Evolutionary conservation across 2,113 vertebrate genomes (phyloP), one percentile per base, ranked within the genome.

Genomic region (Megaleporinus macrocephalus): DNA sequence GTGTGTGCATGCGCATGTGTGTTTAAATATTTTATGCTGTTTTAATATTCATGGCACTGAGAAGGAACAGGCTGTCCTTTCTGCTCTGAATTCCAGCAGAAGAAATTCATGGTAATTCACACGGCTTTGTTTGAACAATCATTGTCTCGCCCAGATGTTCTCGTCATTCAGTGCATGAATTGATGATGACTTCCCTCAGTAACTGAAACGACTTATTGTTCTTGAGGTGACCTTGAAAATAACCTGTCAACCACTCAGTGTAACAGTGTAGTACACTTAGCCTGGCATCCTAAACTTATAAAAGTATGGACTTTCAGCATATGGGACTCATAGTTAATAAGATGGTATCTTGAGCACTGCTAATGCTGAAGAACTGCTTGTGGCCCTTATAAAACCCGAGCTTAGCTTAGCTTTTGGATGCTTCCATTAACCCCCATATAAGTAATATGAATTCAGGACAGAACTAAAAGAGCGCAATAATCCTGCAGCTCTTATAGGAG

Each of bases 21-120:
- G 65, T 80, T 63, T 86, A 70, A 86, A 84, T 84, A 78, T 81
- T 83, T 83, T 11, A 86, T 81, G 66, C 29, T 81, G 55, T 78
- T 86, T 84, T 81, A 83, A 86, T 78, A 86, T 83, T 86, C 79
- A 78, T 63, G 75, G 76, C 24, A 33, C 53, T 36, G n/a, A 68
- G 68, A 24, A 49, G 66, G 74, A 81, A 81, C 73, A 84, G 51
- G 55, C 73, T 81, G 69, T 78, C 14, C 85, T 81, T 59, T 61
- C 77, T 29, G 41, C 73, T 65, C 72, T 63, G 33, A 83, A 72
- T 76, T 76, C 9, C 77, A 83, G 76, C 24, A 33, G 20, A 36
- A 75, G 78, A 63, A 62, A 76, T 74, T 75, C 73, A 76, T 76
- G 63, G 20, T 47, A 29, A 70, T 68, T 47, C 55, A 12, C 33